Evolutionary conservation across 1,140 invertebrate genomes (phyloP).

Genomic region (Cylas formicarius): DNA sequence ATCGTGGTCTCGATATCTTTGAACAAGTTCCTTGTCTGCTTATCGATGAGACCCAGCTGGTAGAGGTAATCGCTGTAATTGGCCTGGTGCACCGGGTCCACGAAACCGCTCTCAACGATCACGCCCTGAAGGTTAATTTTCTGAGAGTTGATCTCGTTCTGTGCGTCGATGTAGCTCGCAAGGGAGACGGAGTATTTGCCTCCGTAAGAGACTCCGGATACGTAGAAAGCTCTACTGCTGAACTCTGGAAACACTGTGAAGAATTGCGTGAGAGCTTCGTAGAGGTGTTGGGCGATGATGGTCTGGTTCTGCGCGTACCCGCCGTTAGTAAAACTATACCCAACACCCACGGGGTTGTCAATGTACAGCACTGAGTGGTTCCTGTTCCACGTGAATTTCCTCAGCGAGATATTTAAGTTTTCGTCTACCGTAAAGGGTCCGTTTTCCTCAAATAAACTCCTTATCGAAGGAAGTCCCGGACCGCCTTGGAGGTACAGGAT

Average conservation of each 20-base stretch:
- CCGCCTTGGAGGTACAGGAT: too few species aligned
- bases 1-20: slow-evolving; percentile 60
- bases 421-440: too few species aligned
- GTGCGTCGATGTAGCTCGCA: slow-evolving; percentile 61
- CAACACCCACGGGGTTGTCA: slow-evolving; percentile 77
- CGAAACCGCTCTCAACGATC: slow-evolving; percentile 76
- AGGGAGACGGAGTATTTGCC: slow-evolving; percentile 74
- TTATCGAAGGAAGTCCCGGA: too few species aligned
- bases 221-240: slow-evolving; percentile 57
- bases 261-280: slow-evolving; percentile 60
- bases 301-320: slow-evolving; percentile 54
- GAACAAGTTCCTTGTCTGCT: slow-evolving; percentile 46
- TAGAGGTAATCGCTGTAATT: slow-evolving; percentile 61
- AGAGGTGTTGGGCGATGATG: slow-evolving; percentile 55
- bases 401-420: slow-evolving; percentile 41
- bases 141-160: slow-evolving; percentile 49
- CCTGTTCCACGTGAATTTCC: slow-evolving; percentile 47
- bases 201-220: slow-evolving; percentile 79
- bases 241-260: slow-evolving; percentile 62
- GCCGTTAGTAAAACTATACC: slow-evolving; percentile 61
- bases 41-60: slow-evolving; percentile 66
- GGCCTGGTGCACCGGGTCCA: slow-evolving; percentile 64
- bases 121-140: slow-evolving; percentile 65
- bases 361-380: slow-evolving; percentile 70
- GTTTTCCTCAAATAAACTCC: too few species aligned